Evolutionary conservation across 1,140 invertebrate genomes (phyloP), one percentile per base, ranked within the genome.

Genomic region (Tribolium castaneum): DNA sequence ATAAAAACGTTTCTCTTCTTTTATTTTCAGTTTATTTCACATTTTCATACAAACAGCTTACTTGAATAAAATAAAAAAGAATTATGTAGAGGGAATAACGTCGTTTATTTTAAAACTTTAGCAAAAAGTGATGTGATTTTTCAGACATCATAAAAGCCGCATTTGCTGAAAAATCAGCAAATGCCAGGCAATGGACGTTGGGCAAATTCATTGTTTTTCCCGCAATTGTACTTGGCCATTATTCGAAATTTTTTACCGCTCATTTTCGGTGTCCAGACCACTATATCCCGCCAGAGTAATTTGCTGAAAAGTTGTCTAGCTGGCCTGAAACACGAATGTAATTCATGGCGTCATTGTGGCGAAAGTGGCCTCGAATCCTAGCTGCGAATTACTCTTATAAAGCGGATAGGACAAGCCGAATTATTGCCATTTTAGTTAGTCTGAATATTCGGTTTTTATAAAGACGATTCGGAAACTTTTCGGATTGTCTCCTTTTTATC

Each of bases 341-440:
- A 73, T 73, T 73, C 71, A 73, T 73, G 71, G 71, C 71, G 71
- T 73, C 71, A 56, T 73, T 73, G 71, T 73, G 71, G 71, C 71
- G 71, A 73, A 56, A 73, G 71, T 52, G 49, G 71, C 70, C 50
- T 35, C n/a, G 39, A 72, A 72, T 73, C 71, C 71, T 16, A 56
- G 71, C 71, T 14, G 71, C 45, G 71, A 56, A 54, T 73, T 73
- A 73, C 71, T 73, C 49, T 73, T 52, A 73, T 73, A 73, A 73
- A 73, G 52, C 49, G 39, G 52, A 73, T 73, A 30, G 71, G 71
- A 51, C 49, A 52, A 51, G 50, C 49, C 49, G 7, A 73, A 73
- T 73, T 73, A 73, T 73, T 56, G 71, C 52, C 71, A 39, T 56
- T 50, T 73, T 73, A 73, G 71, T 73, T 52, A 45, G 71, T n/a